Base-by-base conservation (phyloP, 2,888 invertebrate genomes). In the Chesias legatella region DNA sequence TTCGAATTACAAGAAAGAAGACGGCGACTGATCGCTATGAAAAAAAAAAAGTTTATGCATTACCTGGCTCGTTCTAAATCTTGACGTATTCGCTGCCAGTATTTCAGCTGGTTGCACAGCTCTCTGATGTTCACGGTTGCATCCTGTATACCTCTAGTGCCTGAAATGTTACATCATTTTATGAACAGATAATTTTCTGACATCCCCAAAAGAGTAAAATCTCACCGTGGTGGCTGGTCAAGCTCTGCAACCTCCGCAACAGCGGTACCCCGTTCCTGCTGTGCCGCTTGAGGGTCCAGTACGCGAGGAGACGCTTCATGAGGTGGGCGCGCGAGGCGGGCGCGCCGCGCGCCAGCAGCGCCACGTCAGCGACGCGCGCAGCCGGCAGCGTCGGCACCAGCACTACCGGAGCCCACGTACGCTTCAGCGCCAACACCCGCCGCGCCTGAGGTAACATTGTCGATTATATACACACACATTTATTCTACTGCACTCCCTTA, bases 201-300 rank as follows among this genome's bases (percentile, higher is more conserved):
- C n/a, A n/a, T n/a, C n/a, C n/a, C n/a, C n/a, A n/a, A n/a, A n/a
- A n/a, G n/a, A n/a, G n/a, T n/a, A n/a, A n/a, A 17, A 17, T 17
- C 13, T 51, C 13, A 73, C 73, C 72, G 36, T 74, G 74, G 40
- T 73, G 67, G 10, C 60, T 90, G 56, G 80, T 68, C 17, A 73
- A 52, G 31, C 75, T 75, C 57, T 76, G 76, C 51, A 77, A 43
- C 4, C 98, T 85, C 27, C 98, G 81, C 43, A 99, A 79, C 43
- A 99, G 88, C 0, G 99, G 99, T 6, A 98, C 98, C 0, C 99
- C 99, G 68, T 98, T 98, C 33, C 99, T 88, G 49, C 95, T 94
- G 69, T 98, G 97, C 1, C 99, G 86, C 77, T 99, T 99, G 27
- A 99, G 84, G 2, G 97, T 98, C 99, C 99, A 99, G 71, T 98